Evolutionary conservation across 2,797 vertebrate species (phyloP).

Genomic region (Anguilla megastoma): DNA sequence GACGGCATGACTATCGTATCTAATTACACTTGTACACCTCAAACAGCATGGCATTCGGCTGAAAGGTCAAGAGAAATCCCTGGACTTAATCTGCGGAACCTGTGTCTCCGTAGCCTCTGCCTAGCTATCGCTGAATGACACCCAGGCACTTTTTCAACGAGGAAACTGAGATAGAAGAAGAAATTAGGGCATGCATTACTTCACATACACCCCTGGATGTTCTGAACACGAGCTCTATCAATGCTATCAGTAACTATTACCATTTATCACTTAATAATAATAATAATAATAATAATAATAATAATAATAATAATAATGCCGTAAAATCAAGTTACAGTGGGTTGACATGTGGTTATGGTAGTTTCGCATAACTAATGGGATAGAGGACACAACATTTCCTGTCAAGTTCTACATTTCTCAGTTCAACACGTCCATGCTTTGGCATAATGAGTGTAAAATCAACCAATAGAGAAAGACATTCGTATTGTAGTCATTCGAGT

Average conservation of each 20-base stretch:
- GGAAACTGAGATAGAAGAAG: conserved; percentile 21
- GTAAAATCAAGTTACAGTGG: not conserved
- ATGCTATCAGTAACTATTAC: not conserved
- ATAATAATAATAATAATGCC: no score
- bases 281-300: not conserved
- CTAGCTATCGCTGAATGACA: conserved; percentile 36
- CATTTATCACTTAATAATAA: not conserved
- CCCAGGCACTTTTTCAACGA: not conserved
- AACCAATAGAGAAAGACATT: not conserved
- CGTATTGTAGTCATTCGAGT: no score
- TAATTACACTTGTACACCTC: conserved; percentile 68
- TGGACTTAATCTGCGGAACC: conserved; percentile 63
- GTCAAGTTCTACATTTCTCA: not conserved
- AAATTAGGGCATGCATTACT: not conserved
- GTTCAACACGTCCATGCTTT: not conserved
- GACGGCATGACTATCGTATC: conserved; percentile 54
- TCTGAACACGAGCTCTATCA: not conserved
- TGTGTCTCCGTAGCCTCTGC: conserved; percentile 53
- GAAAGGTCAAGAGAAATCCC: conserved; percentile 76
- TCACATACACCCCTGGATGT: not conserved
- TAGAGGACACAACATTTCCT: not conserved
- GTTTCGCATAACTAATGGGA: not conserved
- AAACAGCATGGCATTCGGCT: conserved; percentile 68
- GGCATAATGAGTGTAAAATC: not conserved
- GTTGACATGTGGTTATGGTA: not conserved